Conservation (phyloP, 1,140 invertebrate genomes). For the Mycetomoellerius zeteki region DNA sequence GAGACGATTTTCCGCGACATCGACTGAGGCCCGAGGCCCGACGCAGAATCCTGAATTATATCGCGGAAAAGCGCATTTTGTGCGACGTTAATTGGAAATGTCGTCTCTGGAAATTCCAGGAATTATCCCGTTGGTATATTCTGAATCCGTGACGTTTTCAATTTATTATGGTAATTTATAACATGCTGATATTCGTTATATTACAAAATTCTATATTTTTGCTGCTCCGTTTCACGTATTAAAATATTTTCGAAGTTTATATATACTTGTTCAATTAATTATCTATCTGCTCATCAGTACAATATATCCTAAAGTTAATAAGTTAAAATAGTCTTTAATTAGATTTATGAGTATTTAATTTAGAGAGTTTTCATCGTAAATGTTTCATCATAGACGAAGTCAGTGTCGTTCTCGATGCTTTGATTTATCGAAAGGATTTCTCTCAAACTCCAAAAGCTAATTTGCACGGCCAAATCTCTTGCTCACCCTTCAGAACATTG, state of each 20-base stretch:
- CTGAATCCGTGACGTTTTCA: constrained; percentile 24
- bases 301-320: background rate
- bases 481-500: constrained; percentile 80
- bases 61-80: constrained; percentile 34
- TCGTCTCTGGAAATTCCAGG: constrained; percentile 40
- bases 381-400: background rate
- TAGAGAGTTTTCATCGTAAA: background rate
- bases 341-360: background rate
- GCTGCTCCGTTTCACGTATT: background rate
- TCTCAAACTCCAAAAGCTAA: background rate
- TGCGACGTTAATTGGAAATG: constrained; percentile 27
- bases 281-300: background rate
- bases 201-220: constrained; percentile 22
- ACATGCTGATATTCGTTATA: constrained; percentile 7
- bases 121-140: constrained; percentile 11
- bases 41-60: constrained; percentile 15
- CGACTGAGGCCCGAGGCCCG: background rate
- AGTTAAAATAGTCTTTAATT: background rate
- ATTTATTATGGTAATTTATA: constrained; percentile 51
- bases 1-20: constrained; percentile 42
- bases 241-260: background rate
- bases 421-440: background rate
- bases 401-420: no score
- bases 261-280: background rate
- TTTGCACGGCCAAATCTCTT: constrained; percentile 1